Evolutionary conservation across 2,113 vertebrate species (phyloP).

Genomic region (Pitta sordida): DNA sequence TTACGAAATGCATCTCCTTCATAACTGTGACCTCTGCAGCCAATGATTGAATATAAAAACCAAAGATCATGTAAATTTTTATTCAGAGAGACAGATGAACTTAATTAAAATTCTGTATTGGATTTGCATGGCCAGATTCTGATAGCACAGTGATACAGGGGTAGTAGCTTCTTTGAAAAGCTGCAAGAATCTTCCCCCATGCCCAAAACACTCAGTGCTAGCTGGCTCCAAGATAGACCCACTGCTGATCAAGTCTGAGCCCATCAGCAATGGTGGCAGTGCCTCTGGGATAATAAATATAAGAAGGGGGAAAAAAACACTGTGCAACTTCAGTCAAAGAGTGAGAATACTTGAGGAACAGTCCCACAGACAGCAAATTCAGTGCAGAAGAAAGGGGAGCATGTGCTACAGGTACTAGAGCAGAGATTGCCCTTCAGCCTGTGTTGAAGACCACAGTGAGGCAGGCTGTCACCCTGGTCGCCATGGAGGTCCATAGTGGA

Average conservation of each 20-base stretch:
- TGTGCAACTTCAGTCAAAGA: accelerated
- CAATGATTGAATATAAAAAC: neutral
- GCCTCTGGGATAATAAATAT: neutral
- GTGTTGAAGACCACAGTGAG: neutral
- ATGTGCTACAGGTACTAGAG: neutral
- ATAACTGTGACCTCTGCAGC: neutral
- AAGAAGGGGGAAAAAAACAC: neutral
- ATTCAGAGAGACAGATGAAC: neutral
- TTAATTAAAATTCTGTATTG: neutral
- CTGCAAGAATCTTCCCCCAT: neutral
- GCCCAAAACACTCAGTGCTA: neutral
- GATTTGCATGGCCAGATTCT: neutral
- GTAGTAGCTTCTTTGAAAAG: neutral
- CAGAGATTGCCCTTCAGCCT: neutral
- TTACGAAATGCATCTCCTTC: neutral
- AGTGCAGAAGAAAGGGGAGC: neutral
- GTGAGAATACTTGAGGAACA: neutral
- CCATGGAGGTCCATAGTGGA: neutral
- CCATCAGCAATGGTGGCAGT: neutral
- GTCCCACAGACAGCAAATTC: neutral
- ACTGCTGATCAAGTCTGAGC: neutral
- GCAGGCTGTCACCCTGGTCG: neutral
- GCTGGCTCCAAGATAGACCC: accelerated
- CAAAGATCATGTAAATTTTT: neutral
- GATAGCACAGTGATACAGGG: neutral